phyloP scores from a whole-genome alignment of 2,797 vertebrate genomes.

The Poecilia wingei region DNA sequence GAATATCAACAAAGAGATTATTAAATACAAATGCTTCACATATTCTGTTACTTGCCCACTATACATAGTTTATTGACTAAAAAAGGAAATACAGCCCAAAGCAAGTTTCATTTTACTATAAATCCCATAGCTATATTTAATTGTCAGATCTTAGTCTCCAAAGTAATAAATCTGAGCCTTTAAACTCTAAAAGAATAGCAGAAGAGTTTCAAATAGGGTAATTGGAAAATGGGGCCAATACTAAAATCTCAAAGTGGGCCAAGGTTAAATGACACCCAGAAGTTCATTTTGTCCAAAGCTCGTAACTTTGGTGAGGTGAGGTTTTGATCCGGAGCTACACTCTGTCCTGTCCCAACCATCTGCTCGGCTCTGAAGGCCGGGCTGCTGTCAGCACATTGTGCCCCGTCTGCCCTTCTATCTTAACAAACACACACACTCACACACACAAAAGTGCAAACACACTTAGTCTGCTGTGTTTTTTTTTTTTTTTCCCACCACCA shows the following conservation, averaged over 20 bases:
- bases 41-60: neutral
- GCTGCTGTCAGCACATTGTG: slow-evolving; percentile 68
- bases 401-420: slow-evolving; percentile 52
- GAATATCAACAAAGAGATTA: neutral
- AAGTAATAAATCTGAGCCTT: neutral
- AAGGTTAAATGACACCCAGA: slow-evolving; percentile 37
- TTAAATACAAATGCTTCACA: neutral
- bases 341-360: slow-evolving; percentile 65
- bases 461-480: slow-evolving; percentile 13
- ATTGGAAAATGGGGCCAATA: neutral
- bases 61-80: neutral
- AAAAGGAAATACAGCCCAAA: neutral
- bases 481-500: slow-evolving; percentile 1
- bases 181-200: slow-evolving; percentile 4
- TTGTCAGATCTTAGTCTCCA: neutral
- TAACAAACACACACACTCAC: slow-evolving; percentile 7
- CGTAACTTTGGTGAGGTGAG: slow-evolving; percentile 43
- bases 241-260: slow-evolving; percentile 1
- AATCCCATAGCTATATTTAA: neutral
- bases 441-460: slow-evolving; percentile 9
- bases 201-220: neutral
- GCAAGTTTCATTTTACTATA: neutral
- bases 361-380: slow-evolving; percentile 60
- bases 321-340: slow-evolving; percentile 51
- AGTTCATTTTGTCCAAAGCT: slow-evolving; percentile 33